Conservation (phyloP, 2,113 vertebrate genomes). For the Hystrix brachyura region DNA sequence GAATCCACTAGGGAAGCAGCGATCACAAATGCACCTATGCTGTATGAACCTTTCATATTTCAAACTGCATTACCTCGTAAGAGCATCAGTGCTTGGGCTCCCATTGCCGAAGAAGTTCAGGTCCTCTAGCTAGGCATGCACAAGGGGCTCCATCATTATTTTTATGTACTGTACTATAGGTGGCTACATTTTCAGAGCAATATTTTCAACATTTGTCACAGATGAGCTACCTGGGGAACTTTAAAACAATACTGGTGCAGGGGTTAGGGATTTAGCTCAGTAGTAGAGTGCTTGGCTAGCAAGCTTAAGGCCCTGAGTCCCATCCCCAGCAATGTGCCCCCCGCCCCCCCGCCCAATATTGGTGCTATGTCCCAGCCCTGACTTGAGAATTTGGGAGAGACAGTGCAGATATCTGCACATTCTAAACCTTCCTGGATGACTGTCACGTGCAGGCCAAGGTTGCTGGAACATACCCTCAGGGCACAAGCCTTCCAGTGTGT, state of each 20-base stretch:
- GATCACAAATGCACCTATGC: background rate
- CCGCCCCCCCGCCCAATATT: background rate
- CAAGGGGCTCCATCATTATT: background rate
- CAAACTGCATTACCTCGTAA: background rate
- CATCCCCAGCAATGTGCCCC: too few relatives aligned
- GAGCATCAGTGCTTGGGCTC: background rate
- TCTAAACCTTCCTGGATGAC: background rate
- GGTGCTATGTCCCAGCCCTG: background rate
- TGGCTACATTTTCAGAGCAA: background rate
- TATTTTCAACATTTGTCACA: background rate
- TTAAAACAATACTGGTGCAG: background rate
- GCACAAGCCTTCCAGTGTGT: background rate
- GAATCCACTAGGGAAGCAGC: background rate
- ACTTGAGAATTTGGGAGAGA: background rate
- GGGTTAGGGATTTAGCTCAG: too few relatives aligned
- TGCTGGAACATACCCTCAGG: background rate
- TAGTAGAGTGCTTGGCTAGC: too few relatives aligned
- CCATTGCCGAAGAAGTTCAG: background rate
- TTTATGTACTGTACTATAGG: background rate
- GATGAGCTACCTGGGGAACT: background rate
- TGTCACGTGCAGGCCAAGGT: background rate
- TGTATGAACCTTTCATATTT: background rate
- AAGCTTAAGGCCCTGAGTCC: too few relatives aligned
- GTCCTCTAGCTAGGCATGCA: background rate
- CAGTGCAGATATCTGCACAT: background rate